phyloP scores from a whole-genome alignment of 2,797 vertebrate species.

The Pseudomugil gertrudae region DNA sequence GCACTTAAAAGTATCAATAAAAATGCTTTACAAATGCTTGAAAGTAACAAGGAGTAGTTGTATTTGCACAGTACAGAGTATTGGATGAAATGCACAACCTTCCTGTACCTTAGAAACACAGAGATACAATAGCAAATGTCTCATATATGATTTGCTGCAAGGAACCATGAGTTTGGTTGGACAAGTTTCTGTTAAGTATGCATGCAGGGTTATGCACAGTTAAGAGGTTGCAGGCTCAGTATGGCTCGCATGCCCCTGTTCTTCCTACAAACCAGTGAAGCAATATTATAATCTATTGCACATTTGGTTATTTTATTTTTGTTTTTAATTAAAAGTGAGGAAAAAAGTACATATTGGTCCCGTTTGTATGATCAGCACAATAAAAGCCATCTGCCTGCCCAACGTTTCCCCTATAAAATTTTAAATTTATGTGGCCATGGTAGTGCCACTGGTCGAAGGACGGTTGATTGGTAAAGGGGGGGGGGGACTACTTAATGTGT shows the following conservation, averaged over 20 bases:
- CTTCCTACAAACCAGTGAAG: constrained; percentile 27
- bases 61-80: background rate
- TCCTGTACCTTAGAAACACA: constrained; percentile 10
- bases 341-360: background rate
- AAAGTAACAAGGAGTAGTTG: constrained; percentile 17
- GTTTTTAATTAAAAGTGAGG: constrained; percentile 8
- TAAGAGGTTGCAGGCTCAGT: constrained; percentile 20
- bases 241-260: background rate
- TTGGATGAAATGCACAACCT: constrained; percentile 8
- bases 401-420: too few species aligned
- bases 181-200: constrained; percentile 27
- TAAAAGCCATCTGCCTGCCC: background rate
- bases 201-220: constrained; percentile 11
- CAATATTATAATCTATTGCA: background rate
- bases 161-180: constrained; percentile 31
- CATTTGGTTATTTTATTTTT: background rate
- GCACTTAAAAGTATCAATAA: constrained; percentile 10
- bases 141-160: constrained; percentile 21
- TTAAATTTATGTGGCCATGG: too few species aligned
- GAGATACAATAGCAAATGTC: constrained; percentile 16
- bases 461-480: too few species aligned
- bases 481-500: too few species aligned
- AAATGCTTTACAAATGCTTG: background rate
- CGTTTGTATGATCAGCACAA: background rate
- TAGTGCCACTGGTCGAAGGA: too few species aligned